Conservation (phyloP, 2,888 invertebrate genomes). For the Drosophila quinaria region DNA sequence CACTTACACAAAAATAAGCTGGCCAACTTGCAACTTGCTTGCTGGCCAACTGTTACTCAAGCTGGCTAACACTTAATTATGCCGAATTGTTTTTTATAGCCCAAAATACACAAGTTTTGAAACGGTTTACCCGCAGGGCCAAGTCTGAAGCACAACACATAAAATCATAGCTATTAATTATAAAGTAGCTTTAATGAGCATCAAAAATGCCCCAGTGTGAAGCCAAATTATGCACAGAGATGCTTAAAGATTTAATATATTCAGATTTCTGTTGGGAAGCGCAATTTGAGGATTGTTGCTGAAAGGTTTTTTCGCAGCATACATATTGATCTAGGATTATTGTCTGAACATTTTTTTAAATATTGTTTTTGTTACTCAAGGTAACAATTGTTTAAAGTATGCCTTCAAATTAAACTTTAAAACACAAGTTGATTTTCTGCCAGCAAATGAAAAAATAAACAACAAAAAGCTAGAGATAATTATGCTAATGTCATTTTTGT, state of each 20-base stretch:
- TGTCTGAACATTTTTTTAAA: not conserved
- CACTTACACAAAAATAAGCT: constrained; percentile 11
- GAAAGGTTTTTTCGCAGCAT: not conserved
- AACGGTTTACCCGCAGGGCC: constrained; percentile 40
- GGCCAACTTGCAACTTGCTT: constrained; percentile 4
- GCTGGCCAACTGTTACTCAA: constrained; percentile 36
- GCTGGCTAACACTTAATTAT: constrained; percentile 59
- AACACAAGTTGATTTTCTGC: no score
- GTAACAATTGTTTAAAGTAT: no score
- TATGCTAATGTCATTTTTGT: constrained; percentile 38
- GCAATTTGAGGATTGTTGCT: not conserved
- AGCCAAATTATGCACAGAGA: constrained; percentile 2
- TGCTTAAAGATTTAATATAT: not conserved
- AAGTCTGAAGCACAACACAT: not conserved
- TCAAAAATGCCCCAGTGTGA: constrained; percentile 19
- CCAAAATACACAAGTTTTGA: constrained; percentile 13
- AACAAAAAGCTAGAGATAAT: constrained; percentile 34
- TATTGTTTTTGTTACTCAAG: no score
- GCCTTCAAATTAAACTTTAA: no score
- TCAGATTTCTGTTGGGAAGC: not conserved
- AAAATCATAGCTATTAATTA: constrained; percentile 46
- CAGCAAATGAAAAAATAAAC: not conserved
- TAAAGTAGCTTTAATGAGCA: constrained; percentile 21
- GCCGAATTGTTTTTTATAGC: constrained; percentile 48
- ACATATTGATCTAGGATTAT: not conserved